Evolutionary conservation across 2,113 vertebrate species (phyloP).

Genomic region (Brachyistius frenatus): DNA sequence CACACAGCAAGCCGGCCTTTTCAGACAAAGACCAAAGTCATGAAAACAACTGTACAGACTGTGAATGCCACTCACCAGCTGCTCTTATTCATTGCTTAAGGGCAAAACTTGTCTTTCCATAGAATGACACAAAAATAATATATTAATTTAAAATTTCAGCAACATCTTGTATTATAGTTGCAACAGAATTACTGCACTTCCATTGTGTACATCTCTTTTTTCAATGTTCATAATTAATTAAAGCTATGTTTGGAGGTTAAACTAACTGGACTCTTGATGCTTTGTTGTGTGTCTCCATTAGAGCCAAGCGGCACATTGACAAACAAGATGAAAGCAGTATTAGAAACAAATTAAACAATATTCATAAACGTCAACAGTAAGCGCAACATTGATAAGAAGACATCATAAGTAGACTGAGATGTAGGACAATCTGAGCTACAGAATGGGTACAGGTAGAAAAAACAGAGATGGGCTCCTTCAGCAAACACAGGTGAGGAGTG

Average conservation of each 20-base stretch:
- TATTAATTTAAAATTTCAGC: conserved; percentile 11
- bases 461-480: conserved; percentile 74
- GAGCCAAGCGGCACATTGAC: conserved; percentile 83
- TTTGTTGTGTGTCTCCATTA: conserved; percentile 81
- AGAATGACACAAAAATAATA: conserved; percentile 10
- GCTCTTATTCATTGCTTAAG: conserved; percentile 11
- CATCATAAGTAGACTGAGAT: conserved; percentile 51
- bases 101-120: conserved; percentile 15
- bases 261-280: not conserved
- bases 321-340: conserved; percentile 83
- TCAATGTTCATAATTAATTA: not conserved
- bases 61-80: conserved; percentile 20
- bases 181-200: not conserved
- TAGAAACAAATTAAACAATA: conserved; percentile 77
- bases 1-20: conserved; percentile 69
- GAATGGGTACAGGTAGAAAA: conserved; percentile 78
- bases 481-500: conserved; percentile 59
- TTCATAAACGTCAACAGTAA: conserved; percentile 78
- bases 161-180: not conserved
- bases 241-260: not conserved
- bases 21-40: not conserved
- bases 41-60: not conserved
- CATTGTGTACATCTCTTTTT: not conserved
- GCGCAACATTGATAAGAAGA: conserved; percentile 73
- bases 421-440: conserved; percentile 68